Evolutionary conservation across 2,797 vertebrate genomes (phyloP).

Genomic region (Loriculus beryllinus): DNA sequence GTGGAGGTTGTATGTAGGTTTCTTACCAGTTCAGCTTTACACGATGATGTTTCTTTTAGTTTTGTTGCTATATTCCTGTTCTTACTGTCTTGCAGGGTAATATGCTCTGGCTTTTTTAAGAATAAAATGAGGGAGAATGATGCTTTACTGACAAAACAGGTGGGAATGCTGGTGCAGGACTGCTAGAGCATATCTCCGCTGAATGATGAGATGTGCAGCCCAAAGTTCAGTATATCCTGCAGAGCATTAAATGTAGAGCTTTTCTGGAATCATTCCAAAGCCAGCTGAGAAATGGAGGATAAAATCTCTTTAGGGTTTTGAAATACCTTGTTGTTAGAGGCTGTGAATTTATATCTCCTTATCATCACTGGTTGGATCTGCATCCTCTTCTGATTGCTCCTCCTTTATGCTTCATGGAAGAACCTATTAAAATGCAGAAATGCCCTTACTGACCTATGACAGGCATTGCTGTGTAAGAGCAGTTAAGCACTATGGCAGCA

Average conservation of each 20-base stretch:
- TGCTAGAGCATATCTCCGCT: neutral
- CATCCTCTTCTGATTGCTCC: neutral
- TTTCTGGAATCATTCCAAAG: neutral
- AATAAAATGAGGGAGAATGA: neutral
- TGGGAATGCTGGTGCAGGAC: neutral
- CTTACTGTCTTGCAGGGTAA: neutral
- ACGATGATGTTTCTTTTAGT: neutral
- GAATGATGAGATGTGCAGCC: neutral
- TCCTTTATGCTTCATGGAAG: neutral
- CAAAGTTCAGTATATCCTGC: neutral
- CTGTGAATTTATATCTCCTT: neutral
- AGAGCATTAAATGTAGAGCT: neutral
- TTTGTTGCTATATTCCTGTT: neutral
- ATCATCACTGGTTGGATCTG: neutral
- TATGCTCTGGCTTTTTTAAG: neutral
- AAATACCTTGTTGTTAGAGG: neutral
- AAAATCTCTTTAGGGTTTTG: slow-evolving; percentile 1
- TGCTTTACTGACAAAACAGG: neutral
- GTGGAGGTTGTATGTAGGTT: neutral
- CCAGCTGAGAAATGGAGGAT: neutral
- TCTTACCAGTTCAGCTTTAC: neutral
- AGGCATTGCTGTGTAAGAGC: neutral
- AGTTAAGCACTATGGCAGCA: neutral
- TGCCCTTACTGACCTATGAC: neutral
- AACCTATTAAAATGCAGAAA: neutral